Conservation (phyloP, 2,888 invertebrate species). For the Chelonus formosanus region DNA sequence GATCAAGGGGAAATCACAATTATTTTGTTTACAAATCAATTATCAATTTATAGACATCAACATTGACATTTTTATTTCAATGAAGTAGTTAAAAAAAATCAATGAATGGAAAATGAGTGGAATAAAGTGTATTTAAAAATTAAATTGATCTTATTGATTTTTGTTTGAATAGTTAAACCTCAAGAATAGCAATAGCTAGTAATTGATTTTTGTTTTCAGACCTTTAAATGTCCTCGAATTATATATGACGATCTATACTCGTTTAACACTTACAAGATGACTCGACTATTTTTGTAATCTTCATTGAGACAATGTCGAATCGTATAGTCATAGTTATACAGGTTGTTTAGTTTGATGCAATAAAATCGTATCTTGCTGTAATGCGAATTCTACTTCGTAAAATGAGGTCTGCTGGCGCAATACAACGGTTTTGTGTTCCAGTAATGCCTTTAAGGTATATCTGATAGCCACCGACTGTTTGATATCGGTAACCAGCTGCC, state of each 20-base stretch:
- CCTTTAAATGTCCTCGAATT: too few species aligned
- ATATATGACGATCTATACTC: neutral
- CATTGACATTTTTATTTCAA: neutral
- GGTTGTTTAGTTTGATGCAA: constrained; percentile 11
- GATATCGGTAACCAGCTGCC: too few species aligned
- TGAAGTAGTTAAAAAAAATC: neutral
- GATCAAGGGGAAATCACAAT: constrained; percentile 32
- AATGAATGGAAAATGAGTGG: too few species aligned
- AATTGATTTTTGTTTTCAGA: too few species aligned
- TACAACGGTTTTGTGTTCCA: neutral
- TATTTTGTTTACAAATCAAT: neutral
- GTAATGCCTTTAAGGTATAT: too few species aligned
- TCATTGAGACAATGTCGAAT: constrained; percentile 16
- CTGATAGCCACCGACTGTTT: too few species aligned
- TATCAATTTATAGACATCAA: neutral
- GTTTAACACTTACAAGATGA: constrained; percentile 2
- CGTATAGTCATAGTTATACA: neutral
- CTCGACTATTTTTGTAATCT: constrained; percentile 20
- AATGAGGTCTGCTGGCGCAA: constrained; percentile 13
- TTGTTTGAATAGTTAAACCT: too few species aligned
- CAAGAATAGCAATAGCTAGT: too few species aligned
- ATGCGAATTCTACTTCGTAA: constrained; percentile 2
- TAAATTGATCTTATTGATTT: too few species aligned
- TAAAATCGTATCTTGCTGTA: constrained; percentile 4
- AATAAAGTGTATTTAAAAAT: too few species aligned